Percentiles rank a stretch among this genome's conserved stretches.
phyloP scores from a whole-genome alignment of 1,140 invertebrate genomes.

The Spodoptera frugiperda region DNA sequence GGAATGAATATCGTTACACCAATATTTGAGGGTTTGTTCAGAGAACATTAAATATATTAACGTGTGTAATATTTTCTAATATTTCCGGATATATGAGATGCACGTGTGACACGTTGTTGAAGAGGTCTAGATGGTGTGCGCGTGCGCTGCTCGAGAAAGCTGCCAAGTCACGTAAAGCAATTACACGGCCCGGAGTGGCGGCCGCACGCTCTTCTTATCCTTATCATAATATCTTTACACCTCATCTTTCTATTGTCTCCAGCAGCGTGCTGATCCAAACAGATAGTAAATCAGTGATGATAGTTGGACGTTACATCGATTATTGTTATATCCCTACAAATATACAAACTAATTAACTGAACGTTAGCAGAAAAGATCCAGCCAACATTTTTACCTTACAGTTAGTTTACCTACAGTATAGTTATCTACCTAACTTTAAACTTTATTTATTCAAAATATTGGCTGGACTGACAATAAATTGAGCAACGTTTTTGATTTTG shows the following conservation, averaged over 20 bases:
- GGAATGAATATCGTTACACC: no score
- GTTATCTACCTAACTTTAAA: no score
- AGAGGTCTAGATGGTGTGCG: slow-evolving; percentile 1
- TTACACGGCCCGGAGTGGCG: slow-evolving; percentile 31
- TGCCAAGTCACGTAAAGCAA: slow-evolving; percentile 52
- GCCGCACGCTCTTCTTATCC: slow-evolving; percentile 22
- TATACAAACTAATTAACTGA: not conserved
- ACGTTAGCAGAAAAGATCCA: no score
- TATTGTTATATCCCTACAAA: slow-evolving; percentile 11
- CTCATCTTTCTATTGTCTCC: slow-evolving; percentile 30
- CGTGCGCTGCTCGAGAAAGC: slow-evolving; percentile 43
- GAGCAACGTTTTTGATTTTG: not conserved
- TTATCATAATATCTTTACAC: slow-evolving; percentile 36
- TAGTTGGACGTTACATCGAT: not conserved
- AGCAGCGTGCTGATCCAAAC: slow-evolving; percentile 16
- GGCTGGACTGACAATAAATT: no score
- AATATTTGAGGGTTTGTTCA: no score
- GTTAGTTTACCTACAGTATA: no score
- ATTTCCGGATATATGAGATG: slow-evolving; percentile 12
- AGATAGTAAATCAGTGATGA: slow-evolving; percentile 13
- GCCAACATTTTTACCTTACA: no score
- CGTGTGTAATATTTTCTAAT: not conserved
- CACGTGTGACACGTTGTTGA: slow-evolving; percentile 7
- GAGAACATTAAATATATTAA: no score
- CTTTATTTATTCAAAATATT: no score